Base-by-base conservation (phyloP, 2,888 invertebrate genomes). In the Prenolepis imparis region DNA sequence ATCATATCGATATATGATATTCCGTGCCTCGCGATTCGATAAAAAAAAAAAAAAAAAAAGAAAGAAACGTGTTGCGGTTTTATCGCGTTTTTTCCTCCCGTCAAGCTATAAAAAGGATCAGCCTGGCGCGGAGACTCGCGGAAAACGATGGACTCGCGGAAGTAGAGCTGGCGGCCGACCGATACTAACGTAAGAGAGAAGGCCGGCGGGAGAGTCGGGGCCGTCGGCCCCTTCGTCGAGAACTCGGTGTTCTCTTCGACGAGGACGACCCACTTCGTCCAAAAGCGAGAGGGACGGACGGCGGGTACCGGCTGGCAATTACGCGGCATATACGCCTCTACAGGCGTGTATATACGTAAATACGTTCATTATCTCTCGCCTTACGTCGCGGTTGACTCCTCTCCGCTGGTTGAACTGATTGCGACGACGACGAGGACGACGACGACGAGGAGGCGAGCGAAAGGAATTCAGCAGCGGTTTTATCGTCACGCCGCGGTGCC, bases 261-360 rank as follows among this genome's bases (percentile, higher is more conserved):
- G 91, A 92, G 91, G 91, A 91, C 92, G 92, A 92, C 92, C 92
- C 92, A 92, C 92, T 92, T 92, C 89, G 92, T 91, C 89, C 89
- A 87, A 90, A 92, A 91, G 90, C 92, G 91, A 92, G 92, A 91
- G 92, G 91, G 90, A 92, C 91, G 90, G 90, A 92, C 91, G 90
- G 89, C 90, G 90, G 90, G 91, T 90, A 89, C 90, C 36, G 92
- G 89, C 86, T 83, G 85, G 68, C 88, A 88, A 90, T 88, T 90
- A 88, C 89, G 88, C 87, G 85, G 85, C 87, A 77, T 87, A 87
- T 84, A 85, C 84, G 39, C 15, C 24, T 66, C n/a, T 57, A 75
- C 75, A 48, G 59, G 36, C 48, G 61, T 21, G 21, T 81, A 84
- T 80, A 67, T 84, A 83, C 84, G 55, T 78, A 84, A 64, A 82